phyloP scores from a whole-genome alignment of 2,888 invertebrate genomes.

The Gymnosoma rotundatum region DNA sequence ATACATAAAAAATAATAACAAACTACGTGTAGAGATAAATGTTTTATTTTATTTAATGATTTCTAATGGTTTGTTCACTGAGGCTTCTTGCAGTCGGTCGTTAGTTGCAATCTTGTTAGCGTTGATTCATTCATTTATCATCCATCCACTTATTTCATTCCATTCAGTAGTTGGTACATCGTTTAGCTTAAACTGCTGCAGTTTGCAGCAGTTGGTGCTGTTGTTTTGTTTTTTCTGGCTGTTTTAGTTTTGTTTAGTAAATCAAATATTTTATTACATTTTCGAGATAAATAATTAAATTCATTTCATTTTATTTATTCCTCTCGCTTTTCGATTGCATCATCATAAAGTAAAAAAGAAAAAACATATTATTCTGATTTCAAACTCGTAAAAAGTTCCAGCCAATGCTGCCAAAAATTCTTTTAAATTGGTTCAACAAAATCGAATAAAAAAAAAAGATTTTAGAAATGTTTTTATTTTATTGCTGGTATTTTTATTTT shows the following conservation, averaged over 20 bases:
- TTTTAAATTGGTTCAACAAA: background rate
- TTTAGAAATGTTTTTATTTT: too few relatives aligned
- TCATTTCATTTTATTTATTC: constrained; percentile 53
- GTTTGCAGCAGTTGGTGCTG: background rate
- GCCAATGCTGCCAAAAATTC: background rate
- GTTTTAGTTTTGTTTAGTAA: constrained; percentile 32
- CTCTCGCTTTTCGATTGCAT: constrained; percentile 39
- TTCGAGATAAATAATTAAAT: constrained; percentile 57
- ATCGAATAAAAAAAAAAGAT: too few relatives aligned
- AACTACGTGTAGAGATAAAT: constrained; percentile 34
- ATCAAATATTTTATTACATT: constrained; percentile 47
- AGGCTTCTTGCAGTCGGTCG: constrained; percentile 29
- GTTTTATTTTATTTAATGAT: constrained; percentile 30
- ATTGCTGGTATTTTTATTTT: too few relatives aligned
- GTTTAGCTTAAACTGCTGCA: constrained; percentile 28
- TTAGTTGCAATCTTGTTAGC: constrained; percentile 11
- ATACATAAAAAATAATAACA: constrained; percentile 28
- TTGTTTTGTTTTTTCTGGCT: background rate
- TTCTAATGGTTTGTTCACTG: constrained; percentile 51
- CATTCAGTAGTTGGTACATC: constrained; percentile 3
- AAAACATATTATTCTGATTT: constrained; percentile 24
- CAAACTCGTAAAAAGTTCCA: background rate
- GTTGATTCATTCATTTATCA: constrained; percentile 29
- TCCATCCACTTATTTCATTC: constrained; percentile 30
- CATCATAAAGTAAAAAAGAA: constrained; percentile 39